A percentile compares a stretch with the other conserved stretches of the same genome.
These are phyloP conservation scores for Paramuricea clavata DNA, from an alignment of 92 coral and sea anemone genomes.

Conservation along the genomic window DNA sequence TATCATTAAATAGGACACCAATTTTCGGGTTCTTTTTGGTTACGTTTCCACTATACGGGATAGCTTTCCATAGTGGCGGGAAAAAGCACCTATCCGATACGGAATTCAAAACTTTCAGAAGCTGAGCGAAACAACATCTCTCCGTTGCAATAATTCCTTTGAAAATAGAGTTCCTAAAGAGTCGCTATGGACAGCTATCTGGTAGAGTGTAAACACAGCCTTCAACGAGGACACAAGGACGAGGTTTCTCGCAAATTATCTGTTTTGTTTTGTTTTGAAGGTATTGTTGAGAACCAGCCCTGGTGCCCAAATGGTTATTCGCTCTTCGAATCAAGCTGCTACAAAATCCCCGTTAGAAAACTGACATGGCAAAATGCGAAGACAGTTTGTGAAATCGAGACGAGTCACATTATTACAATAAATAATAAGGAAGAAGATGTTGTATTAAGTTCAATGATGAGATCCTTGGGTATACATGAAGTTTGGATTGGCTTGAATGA, in stretches of 20 bases:
- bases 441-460: not conserved
- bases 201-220: no score
- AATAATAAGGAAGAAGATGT: not conserved
- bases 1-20: no score
- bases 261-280: not conserved
- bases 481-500: conserved; percentile 42
- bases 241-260: not conserved
- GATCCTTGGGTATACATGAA: not conserved
- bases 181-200: no score
- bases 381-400: not conserved
- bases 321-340: not conserved
- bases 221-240: no score
- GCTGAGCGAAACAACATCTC: no score
- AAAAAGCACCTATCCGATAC: no score
- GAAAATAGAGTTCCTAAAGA: no score
- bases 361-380: conserved; percentile 9
- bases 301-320: conserved; percentile 25
- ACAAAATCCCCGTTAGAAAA: not conserved
- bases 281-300: not conserved
- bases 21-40: no score
- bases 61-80: no score
- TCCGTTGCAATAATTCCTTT: no score
- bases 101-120: no score
- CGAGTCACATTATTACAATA: not conserved
- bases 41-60: no score